Percentiles rank a stretch among this genome's conserved stretches.
Conservation (phyloP, 2,113 vertebrate species). For the Leucoraja erinaceus region DNA sequence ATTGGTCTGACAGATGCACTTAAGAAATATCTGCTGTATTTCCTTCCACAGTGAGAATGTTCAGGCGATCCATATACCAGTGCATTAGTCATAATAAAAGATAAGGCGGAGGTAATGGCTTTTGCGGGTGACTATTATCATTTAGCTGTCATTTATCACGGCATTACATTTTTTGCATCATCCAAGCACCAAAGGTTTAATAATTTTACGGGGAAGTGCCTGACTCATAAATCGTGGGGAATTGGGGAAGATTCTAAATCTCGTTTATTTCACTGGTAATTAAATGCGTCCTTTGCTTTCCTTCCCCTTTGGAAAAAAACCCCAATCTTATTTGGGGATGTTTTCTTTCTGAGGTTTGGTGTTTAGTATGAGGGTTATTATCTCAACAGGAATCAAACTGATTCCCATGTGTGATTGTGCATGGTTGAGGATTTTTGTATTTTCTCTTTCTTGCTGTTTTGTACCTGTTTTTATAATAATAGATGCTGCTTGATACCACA, state of each 20-base stretch:
- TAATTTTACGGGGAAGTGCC: constrained; percentile 33
- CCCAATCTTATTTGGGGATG: background rate
- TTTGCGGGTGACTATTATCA: constrained; percentile 29
- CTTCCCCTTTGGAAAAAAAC: background rate
- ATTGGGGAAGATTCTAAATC: background rate
- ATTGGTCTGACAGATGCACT: constrained; percentile 23
- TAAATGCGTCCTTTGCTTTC: background rate
- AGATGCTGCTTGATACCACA: background rate
- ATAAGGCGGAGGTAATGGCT: constrained; percentile 35
- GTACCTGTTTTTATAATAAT: no score
- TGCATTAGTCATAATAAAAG: constrained; percentile 35
- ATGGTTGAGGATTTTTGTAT: no score
- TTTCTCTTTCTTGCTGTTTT: background rate
- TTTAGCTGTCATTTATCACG: constrained; percentile 30
- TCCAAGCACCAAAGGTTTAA: constrained; percentile 14
- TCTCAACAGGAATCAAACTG: background rate
- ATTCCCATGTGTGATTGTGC: background rate
- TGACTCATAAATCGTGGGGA: background rate
- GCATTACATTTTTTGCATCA: background rate
- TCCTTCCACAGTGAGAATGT: background rate
- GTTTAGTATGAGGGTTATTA: background rate
- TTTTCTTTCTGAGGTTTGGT: background rate
- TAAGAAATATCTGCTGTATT: constrained; percentile 2
- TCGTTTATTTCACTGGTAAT: background rate
- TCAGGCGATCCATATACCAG: background rate